Conservation (phyloP, 2,888 invertebrate genomes). For the Lacanobia wlatinum region DNA sequence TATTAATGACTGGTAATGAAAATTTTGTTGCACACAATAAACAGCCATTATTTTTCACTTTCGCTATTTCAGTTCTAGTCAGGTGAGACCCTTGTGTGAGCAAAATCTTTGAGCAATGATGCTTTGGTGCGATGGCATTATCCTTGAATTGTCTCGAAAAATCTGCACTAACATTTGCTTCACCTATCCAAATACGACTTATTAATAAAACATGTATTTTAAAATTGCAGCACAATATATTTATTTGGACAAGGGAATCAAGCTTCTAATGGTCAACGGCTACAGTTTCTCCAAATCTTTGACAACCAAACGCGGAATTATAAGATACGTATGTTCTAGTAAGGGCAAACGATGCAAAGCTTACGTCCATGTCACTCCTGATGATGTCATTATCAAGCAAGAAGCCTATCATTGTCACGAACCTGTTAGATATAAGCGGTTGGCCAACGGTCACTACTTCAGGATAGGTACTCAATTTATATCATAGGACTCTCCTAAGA, state of each 20-base stretch:
- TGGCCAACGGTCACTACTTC: constrained; percentile 5
- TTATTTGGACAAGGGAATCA: constrained; percentile 53
- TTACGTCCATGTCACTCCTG: constrained; percentile 21
- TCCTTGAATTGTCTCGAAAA: too few relatives aligned
- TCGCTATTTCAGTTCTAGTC: too few relatives aligned
- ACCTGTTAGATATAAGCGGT: constrained; percentile 10
- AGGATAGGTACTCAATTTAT: neutral
- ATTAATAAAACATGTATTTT: neutral
- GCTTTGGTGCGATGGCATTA: too few relatives aligned
- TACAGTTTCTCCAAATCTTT: constrained; percentile 67
- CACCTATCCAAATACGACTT: neutral
- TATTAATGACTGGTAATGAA: too few relatives aligned
- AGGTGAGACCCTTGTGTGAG: too few relatives aligned
- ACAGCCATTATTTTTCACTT: too few relatives aligned
- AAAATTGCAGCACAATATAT: constrained; percentile 63
- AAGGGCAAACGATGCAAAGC: constrained; percentile 50
- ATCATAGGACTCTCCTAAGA: neutral
- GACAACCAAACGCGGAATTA: constrained; percentile 36
- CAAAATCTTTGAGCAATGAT: too few relatives aligned
- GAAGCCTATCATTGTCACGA: constrained; percentile 39
- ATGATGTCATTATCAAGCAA: constrained; percentile 24
- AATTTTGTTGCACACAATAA: too few relatives aligned
- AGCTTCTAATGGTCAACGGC: constrained; percentile 59
- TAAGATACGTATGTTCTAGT: constrained; percentile 61
- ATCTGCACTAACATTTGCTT: neutral